Conservation (phyloP, 1,140 invertebrate genomes). For the Procambarus virginalis region DNA sequence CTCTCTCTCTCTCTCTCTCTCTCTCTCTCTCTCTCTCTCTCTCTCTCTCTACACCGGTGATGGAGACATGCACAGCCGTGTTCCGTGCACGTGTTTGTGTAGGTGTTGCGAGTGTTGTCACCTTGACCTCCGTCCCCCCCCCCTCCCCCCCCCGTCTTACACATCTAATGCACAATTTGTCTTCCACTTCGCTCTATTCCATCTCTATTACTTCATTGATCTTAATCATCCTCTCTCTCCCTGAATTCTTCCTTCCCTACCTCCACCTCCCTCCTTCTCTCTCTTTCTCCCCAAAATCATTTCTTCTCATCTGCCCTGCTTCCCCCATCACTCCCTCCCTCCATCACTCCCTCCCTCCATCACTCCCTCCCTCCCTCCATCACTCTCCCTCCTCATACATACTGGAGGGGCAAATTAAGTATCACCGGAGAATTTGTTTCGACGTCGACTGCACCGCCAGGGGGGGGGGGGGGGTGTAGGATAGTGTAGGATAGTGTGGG, state of each 20-base stretch:
- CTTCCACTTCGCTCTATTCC: neutral
- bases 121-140: neutral
- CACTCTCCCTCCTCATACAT: neutral
- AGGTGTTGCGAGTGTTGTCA: too few relatives aligned
- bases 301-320: neutral
- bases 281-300: neutral
- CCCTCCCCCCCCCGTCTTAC: neutral
- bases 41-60: too few relatives aligned
- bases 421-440: conserved; percentile 11
- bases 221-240: neutral
- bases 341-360: neutral
- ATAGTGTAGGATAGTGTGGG: too few relatives aligned
- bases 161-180: too few relatives aligned
- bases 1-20: too few relatives aligned
- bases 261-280: too few relatives aligned
- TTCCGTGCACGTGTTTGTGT: too few relatives aligned
- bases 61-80: too few relatives aligned
- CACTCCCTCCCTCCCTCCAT: neutral
- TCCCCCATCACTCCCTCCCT: neutral
- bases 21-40: too few relatives aligned
- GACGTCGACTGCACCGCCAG: neutral
- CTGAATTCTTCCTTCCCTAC: neutral
- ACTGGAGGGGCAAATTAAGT: conserved; percentile 21
- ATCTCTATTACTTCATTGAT: neutral
- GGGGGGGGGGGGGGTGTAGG: too few relatives aligned